A percentile compares a stretch with the other conserved stretches of the same genome.
Conservation (phyloP, 2,888 invertebrate genomes). For the Vanessa cardui region DNA sequence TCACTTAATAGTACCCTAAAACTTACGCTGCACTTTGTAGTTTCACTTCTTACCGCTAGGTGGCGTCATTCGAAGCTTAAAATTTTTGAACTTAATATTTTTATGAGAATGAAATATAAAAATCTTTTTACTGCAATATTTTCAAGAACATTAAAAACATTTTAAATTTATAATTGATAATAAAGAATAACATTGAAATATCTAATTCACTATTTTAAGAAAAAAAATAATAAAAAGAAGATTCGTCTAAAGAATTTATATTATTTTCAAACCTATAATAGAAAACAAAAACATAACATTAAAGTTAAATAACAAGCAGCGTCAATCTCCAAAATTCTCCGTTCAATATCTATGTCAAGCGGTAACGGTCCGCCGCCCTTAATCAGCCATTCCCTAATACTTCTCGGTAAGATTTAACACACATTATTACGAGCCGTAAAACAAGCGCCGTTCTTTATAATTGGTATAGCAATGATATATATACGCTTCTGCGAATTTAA, state of each 20-base stretch:
- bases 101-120: too few species aligned
- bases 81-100: not conserved
- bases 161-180: too few species aligned
- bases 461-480: not conserved
- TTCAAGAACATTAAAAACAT: too few species aligned
- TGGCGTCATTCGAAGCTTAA: conserved; percentile 41
- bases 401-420: not conserved
- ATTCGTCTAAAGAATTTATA: not conserved
- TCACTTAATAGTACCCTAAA: not conserved
- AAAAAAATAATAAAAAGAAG: too few species aligned
- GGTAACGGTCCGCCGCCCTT: conserved; percentile 6
- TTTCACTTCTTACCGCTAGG: conserved; percentile 46
- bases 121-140: too few species aligned
- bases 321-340: conserved; percentile 3
- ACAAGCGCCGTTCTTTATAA: not conserved
- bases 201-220: not conserved
- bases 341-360: conserved; percentile 10
- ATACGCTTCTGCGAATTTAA: too few species aligned
- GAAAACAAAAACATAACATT: not conserved
- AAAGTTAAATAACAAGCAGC: not conserved
- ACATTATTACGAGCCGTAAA: not conserved
- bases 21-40: conserved; percentile 25
- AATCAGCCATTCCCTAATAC: not conserved
- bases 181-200: not conserved
- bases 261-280: not conserved